Base-by-base conservation (phyloP, 2,113 vertebrate genomes). In the Periophthalmodon schlosseri region DNA sequence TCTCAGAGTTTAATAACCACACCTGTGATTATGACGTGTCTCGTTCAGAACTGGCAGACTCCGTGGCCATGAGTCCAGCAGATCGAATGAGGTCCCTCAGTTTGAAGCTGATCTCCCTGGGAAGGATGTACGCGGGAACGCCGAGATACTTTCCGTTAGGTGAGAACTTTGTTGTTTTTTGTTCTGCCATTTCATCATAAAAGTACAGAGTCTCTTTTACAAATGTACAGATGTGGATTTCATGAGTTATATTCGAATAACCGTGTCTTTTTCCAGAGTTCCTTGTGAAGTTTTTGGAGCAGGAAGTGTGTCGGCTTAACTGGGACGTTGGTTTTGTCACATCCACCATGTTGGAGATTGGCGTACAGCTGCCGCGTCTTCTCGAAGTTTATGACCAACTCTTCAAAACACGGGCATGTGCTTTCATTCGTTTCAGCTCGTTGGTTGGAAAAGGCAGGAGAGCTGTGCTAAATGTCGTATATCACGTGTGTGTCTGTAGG, bases 61-160 rank as follows among this genome's bases (percentile, higher is more conserved):
- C 90, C 2, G 90, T 96, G 54, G 88, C 91, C 2, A 94, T 98
- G 94, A 97, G 93, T 68, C 91, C 96, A 0, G 57, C 89, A 5
- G 97, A 99, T 85, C 94, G 96, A 77, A 99, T 99, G 97, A 95
- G 95, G 61, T 93, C 96, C 0, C 92, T 99, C 74, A 97, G 94
- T 87, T 91, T 99, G 75, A 99, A 99, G 89, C 91, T 99, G 73
- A 94, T 96, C 2, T 94, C 96, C 0, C 95, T 99, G 68, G 97
- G 98, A n/a, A 99, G 94, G 89, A 93, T 95, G 72, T 99, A 99
- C 11, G 96, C 94, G 18, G 95, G 96, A 82, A 99, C 96, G 2
- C 98, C 98, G n/a, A 94, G 96, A 69, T 99, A 98, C 91, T 99
- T 99, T 66, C 98, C 98, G 69, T 86, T 99, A 79, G 98, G 98